Evolutionary conservation across 2,113 vertebrate species (phyloP), one percentile per base, ranked within the genome.

Genomic region (Carassius carassius): DNA sequence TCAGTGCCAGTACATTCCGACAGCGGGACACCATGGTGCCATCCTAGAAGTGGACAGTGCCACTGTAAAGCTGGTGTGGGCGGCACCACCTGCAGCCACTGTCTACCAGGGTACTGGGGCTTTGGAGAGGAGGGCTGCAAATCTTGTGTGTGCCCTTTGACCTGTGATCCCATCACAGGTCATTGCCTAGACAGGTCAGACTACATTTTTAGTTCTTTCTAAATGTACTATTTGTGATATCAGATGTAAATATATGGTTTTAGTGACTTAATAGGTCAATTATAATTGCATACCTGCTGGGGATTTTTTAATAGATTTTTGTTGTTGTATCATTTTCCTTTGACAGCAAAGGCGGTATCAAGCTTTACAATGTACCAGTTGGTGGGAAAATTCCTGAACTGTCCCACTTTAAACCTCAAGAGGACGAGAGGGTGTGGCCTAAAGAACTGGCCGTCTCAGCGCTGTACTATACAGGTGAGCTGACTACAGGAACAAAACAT

Each of bases 1-100:
- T 94, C 96, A 1, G 67, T 95, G 84, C 1, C 91, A 88, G 87
- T 90, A 81, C 89, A 78, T 87, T 76, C 91, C 65, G 89, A 90
- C 88, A 92, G 91, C 3, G 88, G 90, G 14, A 89, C 51, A 21
- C 84, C 81, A 8, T 94, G 94, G 88, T 98, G 97, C 90, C 94
- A 97, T 75, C 95, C 95, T 14, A 94, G 94, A 84, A 97, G 93
- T 0, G 96, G 96, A 74, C 96, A 96, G 93, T 98, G 96, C 86
- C 95, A 90, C 90, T 98, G 96, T 91, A 96, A 94, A 78, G 85
- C 94, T 0, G 96, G 96, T 2, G 95, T 96, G 19, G 95, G 93
- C 0, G 95, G 96, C 3, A 93, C 92, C 54, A 89, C 67, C 78
- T 98, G 97, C 32, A 94, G 92, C 67, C 90, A 90, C 78, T 98